Evolutionary conservation across 2,113 vertebrate genomes (phyloP).

Genomic region (Furnarius figulus): DNA sequence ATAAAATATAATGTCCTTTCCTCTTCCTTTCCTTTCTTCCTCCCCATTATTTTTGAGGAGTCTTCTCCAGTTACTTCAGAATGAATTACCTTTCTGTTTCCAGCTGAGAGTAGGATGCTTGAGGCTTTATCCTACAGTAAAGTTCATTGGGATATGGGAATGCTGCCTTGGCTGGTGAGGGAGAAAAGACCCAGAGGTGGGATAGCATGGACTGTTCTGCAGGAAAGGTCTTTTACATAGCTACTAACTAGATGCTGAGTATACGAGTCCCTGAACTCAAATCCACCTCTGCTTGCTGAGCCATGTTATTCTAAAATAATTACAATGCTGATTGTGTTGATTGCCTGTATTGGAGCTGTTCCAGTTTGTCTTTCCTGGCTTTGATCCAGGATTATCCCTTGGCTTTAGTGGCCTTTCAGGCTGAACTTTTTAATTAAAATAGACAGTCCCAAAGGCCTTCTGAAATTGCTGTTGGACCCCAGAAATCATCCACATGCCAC

Average conservation of each 20-base stretch:
- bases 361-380: not conserved
- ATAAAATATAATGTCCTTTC: not conserved
- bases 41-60: not conserved
- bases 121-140: not conserved
- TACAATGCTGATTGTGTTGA: not conserved
- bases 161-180: not conserved
- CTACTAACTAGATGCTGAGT: not conserved
- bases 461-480: not conserved
- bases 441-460: not conserved
- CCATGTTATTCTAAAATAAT: conserved; percentile 26
- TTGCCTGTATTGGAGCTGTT: not conserved
- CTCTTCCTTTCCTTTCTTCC: not conserved
- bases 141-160: not conserved
- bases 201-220: not conserved
- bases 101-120: not conserved
- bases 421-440: conserved; percentile 12
- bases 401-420: not conserved
- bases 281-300: not conserved
- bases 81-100: not conserved
- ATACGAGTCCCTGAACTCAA: not conserved
- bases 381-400: not conserved
- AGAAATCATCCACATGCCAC: rapidly evolving
- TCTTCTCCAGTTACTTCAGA: not conserved
- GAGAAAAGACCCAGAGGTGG: not conserved
- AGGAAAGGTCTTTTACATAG: not conserved